A percentile compares a stretch with the other conserved stretches of the same genome.
These are phyloP conservation scores for Misgurnus mizolepis DNA, from an alignment of 2,113 vertebrate species.

Conservation along the genomic window DNA sequence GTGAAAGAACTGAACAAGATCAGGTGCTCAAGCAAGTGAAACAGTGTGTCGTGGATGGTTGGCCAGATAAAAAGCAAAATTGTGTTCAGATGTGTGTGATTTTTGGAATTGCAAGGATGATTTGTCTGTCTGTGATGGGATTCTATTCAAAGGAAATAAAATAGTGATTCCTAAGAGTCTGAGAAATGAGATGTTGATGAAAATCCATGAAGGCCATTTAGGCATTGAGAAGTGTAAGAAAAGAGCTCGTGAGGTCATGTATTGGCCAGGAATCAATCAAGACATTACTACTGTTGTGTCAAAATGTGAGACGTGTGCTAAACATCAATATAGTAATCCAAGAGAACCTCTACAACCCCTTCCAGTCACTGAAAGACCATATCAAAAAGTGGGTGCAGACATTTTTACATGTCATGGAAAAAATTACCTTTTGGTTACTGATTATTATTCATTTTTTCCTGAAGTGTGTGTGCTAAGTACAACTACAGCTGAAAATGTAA, in stretches of 20 bases:
- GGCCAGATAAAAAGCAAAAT: not conserved
- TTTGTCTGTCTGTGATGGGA: not conserved
- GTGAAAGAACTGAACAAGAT: not conserved
- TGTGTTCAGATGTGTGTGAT: not conserved
- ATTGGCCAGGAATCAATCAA: not conserved
- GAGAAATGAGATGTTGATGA: not conserved
- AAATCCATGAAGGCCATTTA: not conserved
- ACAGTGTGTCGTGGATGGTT: not conserved
- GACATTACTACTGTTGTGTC: not conserved
- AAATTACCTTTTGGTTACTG: not conserved
- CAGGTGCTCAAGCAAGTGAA: not conserved
- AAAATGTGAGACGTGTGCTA: not conserved
- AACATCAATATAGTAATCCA: not conserved
- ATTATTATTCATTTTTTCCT: not conserved
- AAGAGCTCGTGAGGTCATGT: not conserved
- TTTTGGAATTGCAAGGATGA: not conserved
- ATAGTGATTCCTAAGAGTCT: not conserved
- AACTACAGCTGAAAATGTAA: not conserved
- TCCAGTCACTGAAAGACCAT: not conserved
- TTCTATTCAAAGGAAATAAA: not conserved
- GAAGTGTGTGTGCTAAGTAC: not conserved
- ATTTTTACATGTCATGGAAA: not conserved
- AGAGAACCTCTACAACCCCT: not conserved
- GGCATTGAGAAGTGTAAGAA: not conserved
- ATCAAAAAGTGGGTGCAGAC: conserved; percentile 14